A percentile compares a stretch with the other conserved stretches of the same genome.
Evolutionary conservation across 2,113 vertebrate species (phyloP).

Genomic region (Gymnocephalus cernua): DNA sequence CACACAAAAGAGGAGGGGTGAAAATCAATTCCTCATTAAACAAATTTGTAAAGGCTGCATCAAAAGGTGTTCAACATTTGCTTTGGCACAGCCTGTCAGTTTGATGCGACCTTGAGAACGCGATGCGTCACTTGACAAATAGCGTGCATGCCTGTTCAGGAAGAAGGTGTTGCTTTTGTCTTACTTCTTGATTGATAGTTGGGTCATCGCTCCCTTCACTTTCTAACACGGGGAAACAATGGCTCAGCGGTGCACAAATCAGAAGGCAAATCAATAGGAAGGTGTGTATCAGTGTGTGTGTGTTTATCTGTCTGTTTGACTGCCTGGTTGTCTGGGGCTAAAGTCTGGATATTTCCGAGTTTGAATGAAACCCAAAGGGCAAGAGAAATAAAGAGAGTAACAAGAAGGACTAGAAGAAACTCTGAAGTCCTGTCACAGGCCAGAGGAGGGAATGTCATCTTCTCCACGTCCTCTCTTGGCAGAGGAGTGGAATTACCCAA

Average conservation of each 20-base stretch:
- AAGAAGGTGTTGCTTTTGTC: conserved; percentile 72
- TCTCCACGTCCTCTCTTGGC: conserved; percentile 58
- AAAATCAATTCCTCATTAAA: conserved; percentile 85
- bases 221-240: conserved; percentile 51
- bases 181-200: conserved; percentile 73
- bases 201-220: conserved; percentile 66
- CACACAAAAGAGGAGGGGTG: conserved; percentile 43
- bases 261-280: conserved; percentile 61
- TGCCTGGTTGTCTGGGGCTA: not conserved
- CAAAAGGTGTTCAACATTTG: conserved; percentile 83
- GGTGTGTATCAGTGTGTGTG: not conserved
- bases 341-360: conserved; percentile 28
- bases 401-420: conserved; percentile 40
- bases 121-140: conserved; percentile 60
- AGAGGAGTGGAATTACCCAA: conserved; percentile 79
- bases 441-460: conserved; percentile 76
- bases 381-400: not conserved
- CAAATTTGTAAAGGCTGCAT: conserved; percentile 82
- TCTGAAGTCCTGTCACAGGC: conserved; percentile 70
- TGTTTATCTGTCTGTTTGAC: not conserved
- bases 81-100: conserved; percentile 73
- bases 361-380: conserved; percentile 19
- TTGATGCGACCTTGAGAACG: conserved; percentile 76
- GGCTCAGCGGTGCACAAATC: conserved; percentile 35
- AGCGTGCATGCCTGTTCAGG: conserved; percentile 35